Evolutionary conservation across 2,888 invertebrate species (phyloP), one percentile per base, ranked within the genome.

Genomic region (Agrilus biguttatus): DNA sequence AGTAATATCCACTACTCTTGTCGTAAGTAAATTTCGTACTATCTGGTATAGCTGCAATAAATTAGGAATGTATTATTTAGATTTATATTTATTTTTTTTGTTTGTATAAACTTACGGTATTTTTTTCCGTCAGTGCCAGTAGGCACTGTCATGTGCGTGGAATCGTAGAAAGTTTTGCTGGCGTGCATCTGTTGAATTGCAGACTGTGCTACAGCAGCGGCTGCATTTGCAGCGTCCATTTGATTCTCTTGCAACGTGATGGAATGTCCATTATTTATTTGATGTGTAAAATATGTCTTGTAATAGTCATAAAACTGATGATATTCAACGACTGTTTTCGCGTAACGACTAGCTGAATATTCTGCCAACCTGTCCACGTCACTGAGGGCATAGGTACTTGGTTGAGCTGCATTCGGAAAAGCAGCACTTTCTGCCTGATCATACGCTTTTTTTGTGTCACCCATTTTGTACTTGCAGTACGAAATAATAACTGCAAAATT

Each of bases 1-100:
- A 96, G 60, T 96, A 96, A 62, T 92, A 97, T 0, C 97, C 96
- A 4, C 93, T 93, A 1, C 83, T 77, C 60, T 90, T 89, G 63
- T 99, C 98, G 59, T 88, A 95, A 58, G 89, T 83, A 62, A 93
- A 98, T 33, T 84, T 82, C 40, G 85, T 80, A 8, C 88, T 82
- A 72, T 97, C 95, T 5, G 97, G 97, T 12, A 83, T 71, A 35
- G 77, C 73, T 73, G 51, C 21, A 62, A 61, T 32, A 45, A 39
- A 42, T 40, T 47, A 12, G 1, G 13, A 40, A 40, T 36, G 17
- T 10, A 36, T 36, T 36, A 8, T 7, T 14, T 1, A n/a, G n/a
- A 36, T 8, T n/a, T 14, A 14, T 17, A 2, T 36, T 12, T n/a
- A n/a, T 3, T 2, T 36, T 36, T 14, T 2, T 35, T 14, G 2